Conservation (phyloP, 92 coral and sea anemone species). For the Nematostella vectensis region DNA sequence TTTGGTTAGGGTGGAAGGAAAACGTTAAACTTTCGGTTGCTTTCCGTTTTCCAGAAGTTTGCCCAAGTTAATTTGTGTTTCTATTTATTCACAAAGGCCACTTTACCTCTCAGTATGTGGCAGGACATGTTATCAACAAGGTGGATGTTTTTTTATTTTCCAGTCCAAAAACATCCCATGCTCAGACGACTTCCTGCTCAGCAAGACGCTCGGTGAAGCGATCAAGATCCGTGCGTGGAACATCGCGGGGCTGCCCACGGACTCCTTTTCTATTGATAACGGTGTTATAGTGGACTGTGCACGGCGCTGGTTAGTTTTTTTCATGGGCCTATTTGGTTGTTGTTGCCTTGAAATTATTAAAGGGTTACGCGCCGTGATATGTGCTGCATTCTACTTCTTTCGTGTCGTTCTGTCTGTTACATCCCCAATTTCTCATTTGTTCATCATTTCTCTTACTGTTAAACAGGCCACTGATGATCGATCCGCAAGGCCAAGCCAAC, state of each 20-base stretch:
- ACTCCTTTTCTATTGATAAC: conserved; percentile 92
- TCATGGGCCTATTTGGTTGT: not conserved
- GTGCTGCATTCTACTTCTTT: too few relatives aligned
- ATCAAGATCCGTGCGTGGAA: conserved; percentile 99
- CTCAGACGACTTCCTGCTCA: conserved; percentile 91
- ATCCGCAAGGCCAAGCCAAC: conserved; percentile 99
- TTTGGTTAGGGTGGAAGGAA: too few relatives aligned
- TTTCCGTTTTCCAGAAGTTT: too few relatives aligned
- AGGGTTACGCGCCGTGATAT: too few relatives aligned
- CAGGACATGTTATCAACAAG: too few relatives aligned
- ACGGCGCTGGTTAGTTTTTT: conserved; percentile 77
- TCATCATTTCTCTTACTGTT: too few relatives aligned
- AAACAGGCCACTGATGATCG: conserved; percentile 99
- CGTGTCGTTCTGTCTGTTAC: not conserved
- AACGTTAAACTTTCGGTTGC: too few relatives aligned
- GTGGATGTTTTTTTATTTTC: not conserved
- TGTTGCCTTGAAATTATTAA: not conserved
- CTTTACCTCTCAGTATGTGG: too few relatives aligned
- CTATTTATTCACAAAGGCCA: too few relatives aligned
- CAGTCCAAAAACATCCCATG: conserved; percentile 91
- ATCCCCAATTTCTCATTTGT: not conserved
- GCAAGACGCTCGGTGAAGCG: conserved; percentile 94
- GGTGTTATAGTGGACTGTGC: conserved; percentile 99
- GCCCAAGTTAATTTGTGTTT: too few relatives aligned
- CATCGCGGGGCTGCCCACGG: conserved; percentile 95